A percentile compares a stretch with the other conserved stretches of the same genome.
Evolutionary conservation across 2,113 vertebrate genomes (phyloP).

Genomic region (Lucifuga dentata): DNA sequence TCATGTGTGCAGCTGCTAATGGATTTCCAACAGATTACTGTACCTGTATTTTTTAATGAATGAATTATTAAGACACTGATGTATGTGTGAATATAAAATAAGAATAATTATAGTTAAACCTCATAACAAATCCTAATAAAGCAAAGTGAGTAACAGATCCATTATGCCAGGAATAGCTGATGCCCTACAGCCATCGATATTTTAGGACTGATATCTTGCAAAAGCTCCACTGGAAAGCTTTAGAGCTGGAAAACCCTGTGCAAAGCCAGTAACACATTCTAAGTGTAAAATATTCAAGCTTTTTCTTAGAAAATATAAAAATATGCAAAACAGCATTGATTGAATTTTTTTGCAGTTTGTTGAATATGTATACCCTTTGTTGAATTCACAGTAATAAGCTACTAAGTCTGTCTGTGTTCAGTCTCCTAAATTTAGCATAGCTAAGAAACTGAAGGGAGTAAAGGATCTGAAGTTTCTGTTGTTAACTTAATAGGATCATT

Average conservation of each 20-base stretch:
- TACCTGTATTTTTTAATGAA: slow-evolving; percentile 36
- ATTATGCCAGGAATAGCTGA: slow-evolving; percentile 65
- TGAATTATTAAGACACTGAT: slow-evolving; percentile 69
- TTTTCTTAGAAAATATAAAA: slow-evolving; percentile 22
- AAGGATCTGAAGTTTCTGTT: no score
- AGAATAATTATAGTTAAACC: slow-evolving; percentile 47
- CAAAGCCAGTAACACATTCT: slow-evolving; percentile 27
- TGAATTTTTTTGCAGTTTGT: neutral
- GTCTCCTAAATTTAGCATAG: neutral
- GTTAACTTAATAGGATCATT: no score
- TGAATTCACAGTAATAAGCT: slow-evolving; percentile 2
- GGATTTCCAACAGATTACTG: slow-evolving; percentile 27
- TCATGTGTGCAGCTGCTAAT: slow-evolving; percentile 34
- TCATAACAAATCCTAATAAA: slow-evolving; percentile 71
- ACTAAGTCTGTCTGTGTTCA: neutral
- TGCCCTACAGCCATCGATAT: slow-evolving; percentile 68
- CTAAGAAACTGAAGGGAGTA: no score
- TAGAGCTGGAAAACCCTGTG: no score
- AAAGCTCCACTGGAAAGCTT: slow-evolving; percentile 47
- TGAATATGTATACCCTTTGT: neutral
- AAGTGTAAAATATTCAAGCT: slow-evolving; percentile 8
- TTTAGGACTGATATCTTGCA: slow-evolving; percentile 52
- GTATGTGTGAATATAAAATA: slow-evolving; percentile 51
- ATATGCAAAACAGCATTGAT: slow-evolving; percentile 10
- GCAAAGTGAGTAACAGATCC: slow-evolving; percentile 42